phyloP scores from a whole-genome alignment of 2,797 vertebrate species.

The Sebastes vulpes region DNA sequence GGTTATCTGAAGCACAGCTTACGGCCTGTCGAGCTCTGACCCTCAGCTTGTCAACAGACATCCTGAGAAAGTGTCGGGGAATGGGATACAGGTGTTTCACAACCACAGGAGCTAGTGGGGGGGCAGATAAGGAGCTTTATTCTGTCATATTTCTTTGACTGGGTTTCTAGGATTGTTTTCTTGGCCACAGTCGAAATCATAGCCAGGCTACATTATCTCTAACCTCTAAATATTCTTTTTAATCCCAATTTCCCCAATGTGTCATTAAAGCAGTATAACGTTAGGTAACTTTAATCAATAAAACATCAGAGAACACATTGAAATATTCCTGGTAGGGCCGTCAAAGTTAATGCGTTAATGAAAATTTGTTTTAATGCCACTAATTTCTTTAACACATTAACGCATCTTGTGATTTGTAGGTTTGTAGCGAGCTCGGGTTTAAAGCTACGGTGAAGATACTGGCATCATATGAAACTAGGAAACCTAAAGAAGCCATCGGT shows the following conservation, averaged over 20 bases:
- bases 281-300: neutral
- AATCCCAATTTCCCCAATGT: neutral
- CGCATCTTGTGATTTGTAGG: no score
- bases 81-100: conserved; percentile 52
- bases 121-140: conserved; percentile 5
- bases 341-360: no score
- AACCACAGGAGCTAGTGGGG: conserved; percentile 8
- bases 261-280: neutral
- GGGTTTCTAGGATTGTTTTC: neutral
- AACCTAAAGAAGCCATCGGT: no score
- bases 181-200: neutral
- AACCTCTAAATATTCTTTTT: neutral
- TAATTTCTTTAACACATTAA: no score
- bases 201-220: neutral
- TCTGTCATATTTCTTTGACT: neutral
- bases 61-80: conserved; percentile 41
- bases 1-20: conserved; percentile 55
- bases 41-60: conserved; percentile 40
- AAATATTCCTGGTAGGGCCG: neutral
- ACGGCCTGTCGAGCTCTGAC: conserved; percentile 39
- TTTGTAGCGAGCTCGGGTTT: no score
- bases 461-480: rapidly evolving
- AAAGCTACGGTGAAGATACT: no score
- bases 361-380: no score
- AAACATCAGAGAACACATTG: neutral